phyloP scores from a whole-genome alignment of 2,888 invertebrate species.

The Bembecia ichneumoniformis region DNA sequence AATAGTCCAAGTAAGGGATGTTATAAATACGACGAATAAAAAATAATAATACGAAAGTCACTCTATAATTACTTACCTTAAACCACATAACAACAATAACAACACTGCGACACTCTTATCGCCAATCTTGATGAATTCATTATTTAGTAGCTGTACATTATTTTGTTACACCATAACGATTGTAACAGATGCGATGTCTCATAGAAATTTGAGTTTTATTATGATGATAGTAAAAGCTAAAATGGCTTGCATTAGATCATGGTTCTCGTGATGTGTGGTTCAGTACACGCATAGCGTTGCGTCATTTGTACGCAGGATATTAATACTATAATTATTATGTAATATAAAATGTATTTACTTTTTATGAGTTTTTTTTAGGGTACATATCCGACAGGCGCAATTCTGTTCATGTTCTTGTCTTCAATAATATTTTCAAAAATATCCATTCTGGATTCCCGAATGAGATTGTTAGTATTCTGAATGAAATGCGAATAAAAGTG shows the following conservation, averaged over 20 bases:
- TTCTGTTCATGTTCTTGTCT: too few relatives aligned
- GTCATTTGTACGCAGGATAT: neutral
- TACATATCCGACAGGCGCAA: too few relatives aligned
- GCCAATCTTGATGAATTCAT: constrained; percentile 49
- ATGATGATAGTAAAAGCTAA: neutral
- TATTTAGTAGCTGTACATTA: constrained; percentile 32
- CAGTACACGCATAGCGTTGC: neutral
- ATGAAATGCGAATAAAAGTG: too few relatives aligned
- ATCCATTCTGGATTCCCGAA: too few relatives aligned
- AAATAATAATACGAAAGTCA: constrained; percentile 6
- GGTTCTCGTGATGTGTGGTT: neutral
- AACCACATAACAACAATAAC: constrained; percentile 25
- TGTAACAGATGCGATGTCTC: neutral
- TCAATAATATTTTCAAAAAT: too few relatives aligned
- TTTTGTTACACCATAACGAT: neutral
- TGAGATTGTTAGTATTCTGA: too few relatives aligned
- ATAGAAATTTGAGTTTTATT: neutral
- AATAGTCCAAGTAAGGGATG: too few relatives aligned
- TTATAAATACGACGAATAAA: too few relatives aligned
- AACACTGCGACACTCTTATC: constrained; percentile 21
- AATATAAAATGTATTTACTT: too few relatives aligned
- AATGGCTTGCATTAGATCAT: neutral
- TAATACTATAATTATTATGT: too few relatives aligned
- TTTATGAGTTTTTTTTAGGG: too few relatives aligned
- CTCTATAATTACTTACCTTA: constrained; percentile 28